Base-by-base conservation (phyloP, 1,140 invertebrate genomes). In the Saccostrea echinata region DNA sequence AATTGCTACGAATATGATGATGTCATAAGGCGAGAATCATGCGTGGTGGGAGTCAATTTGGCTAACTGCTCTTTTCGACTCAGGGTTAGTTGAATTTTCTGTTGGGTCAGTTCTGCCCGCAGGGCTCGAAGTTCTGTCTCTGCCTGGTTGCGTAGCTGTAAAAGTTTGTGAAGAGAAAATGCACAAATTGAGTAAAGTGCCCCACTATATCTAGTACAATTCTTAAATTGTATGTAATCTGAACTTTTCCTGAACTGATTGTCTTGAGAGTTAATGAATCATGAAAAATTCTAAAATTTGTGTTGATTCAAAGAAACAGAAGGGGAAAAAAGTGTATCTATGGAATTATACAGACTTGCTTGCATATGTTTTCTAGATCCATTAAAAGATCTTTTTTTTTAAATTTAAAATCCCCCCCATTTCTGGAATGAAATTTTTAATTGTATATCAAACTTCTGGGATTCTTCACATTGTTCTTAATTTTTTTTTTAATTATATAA, bases 131-230 rank as follows among this genome's bases (percentile, higher is more conserved):
- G 92, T 91, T 96, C 95, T 84, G 94, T 94, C 89, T 96, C 95
- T 24, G 95, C 95, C 92, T 96, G 95, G 91, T 94, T 95, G 87
- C 95, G 94, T 86, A 96, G 92, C 95, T 96, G 92, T 12, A 95
- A 94, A 90, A 88, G 83, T 51, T 43, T 64, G 21, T 76, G 9
- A 76, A 76, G 27, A 76, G 30, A 76, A 76, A 76, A 76, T 76
- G 68, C 68, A 76, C 30, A 27, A 16, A 76, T 16, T 76, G 18
- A 64, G 21, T 64, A 13, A 76, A 21, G 1, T n/a, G 33, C 11
- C 27, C 68, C 27, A 30, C 2, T 76, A 76, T 8, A 76, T 76
- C n/a, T 43, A 43, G 43, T 43, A 43, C 27, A 71, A 18, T 18
- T 30, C 30, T 76, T 30, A 16, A 1, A 76, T 76, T 76, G 12